These are phyloP conservation scores for Aleiodes leptofemur DNA, from an alignment of 2,888 invertebrate species.

Conservation along the genomic window DNA sequence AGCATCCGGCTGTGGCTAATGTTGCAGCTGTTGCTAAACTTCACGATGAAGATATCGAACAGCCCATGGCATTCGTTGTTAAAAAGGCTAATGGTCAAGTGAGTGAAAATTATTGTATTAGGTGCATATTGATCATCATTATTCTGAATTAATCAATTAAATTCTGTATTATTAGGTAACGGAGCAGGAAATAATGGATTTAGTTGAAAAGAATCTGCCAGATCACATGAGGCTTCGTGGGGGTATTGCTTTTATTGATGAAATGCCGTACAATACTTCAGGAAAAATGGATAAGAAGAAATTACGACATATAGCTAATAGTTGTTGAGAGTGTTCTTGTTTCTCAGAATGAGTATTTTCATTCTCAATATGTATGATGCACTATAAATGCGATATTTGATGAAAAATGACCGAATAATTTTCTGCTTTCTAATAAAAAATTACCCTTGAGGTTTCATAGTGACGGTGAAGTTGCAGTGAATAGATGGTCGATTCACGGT, in stretches of 20 bases:
- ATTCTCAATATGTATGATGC: too few species aligned
- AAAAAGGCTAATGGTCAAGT: constrained; percentile 47
- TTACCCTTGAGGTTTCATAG: too few species aligned
- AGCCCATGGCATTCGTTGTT: constrained; percentile 66
- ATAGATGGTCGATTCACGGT: too few species aligned
- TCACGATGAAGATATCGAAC: constrained; percentile 63
- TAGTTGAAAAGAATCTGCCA: constrained; percentile 58
- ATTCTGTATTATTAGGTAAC: constrained; percentile 59
- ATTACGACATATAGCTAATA: constrained; percentile 20
- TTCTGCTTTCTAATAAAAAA: too few species aligned
- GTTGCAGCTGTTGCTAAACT: constrained; percentile 65
- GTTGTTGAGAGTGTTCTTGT: too few species aligned
- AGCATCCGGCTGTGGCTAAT: constrained; percentile 65
- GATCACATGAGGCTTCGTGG: constrained; percentile 62
- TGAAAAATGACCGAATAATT: too few species aligned
- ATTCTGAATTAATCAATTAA: background rate
- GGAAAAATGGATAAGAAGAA: constrained; percentile 61
- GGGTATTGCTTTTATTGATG: constrained; percentile 65
- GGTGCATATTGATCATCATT: background rate
- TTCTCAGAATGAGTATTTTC: too few species aligned
- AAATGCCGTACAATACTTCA: constrained; percentile 62
- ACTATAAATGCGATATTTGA: too few species aligned
- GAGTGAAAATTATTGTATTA: background rate
- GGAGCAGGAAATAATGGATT: constrained; percentile 61
- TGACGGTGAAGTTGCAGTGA: too few species aligned